Evolutionary conservation across 2,888 invertebrate species (phyloP), one percentile per base, ranked within the genome.

Genomic region (Morinoia aosen): DNA sequence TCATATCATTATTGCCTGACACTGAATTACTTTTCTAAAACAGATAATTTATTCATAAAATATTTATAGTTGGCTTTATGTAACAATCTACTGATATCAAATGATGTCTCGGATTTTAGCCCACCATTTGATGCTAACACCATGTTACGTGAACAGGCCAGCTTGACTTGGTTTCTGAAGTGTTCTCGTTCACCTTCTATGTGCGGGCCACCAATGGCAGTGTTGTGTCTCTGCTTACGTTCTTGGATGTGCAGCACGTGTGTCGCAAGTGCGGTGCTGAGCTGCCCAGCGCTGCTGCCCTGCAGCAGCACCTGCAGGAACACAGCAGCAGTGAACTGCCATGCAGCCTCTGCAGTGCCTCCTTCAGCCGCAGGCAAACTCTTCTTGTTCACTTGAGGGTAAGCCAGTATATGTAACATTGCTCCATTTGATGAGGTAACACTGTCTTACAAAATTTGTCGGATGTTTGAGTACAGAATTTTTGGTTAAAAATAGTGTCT

Each of bases 261-360:
- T 93, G 93, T 33, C 25, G 33, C 14, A 93, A 93, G 58, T 93
- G 93, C 48, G 93, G 93, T 57, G 58, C 16, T 4, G 93, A 11
- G 93, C 93, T 93, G 57, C 57, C 57, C 48, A 93, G 93, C 19
- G 14, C 57, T 57, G n/a, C 93, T 0, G 58, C 93, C 11, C 57
- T 93, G 93, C 93, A 57, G 57, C 57, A 93, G 25, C 93, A 93
- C 93, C 16, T 93, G 93, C 93, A 33, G 33, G 57, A 93, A 0
- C 93, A 93, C 93, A 57, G 93, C 93, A 93, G 33, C 93, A 93
- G 57, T 39, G 57, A 93, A 48, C 56, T 93, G 56, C 93, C 93
- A 2, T 93, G 93, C 57, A 56, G 57, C 57, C 93, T 57, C 57
- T 93, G 93, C 58, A 93, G 48, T 33, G 93, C 93, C n/a, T 58